Base-by-base conservation (phyloP, 2,113 vertebrate genomes). In the Phasianus colchicus region DNA sequence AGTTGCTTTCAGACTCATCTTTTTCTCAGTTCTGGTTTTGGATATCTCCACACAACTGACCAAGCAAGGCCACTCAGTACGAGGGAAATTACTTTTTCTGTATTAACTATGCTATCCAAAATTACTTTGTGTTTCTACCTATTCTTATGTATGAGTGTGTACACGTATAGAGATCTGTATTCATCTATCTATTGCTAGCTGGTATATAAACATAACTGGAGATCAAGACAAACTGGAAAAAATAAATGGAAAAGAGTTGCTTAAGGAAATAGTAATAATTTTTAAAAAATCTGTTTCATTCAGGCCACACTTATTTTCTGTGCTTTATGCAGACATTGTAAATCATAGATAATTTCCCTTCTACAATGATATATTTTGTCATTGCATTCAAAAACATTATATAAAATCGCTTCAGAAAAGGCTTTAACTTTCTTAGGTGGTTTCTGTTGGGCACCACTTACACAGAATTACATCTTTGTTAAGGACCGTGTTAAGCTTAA, bases 401-500 rank as follows among this genome's bases (percentile, higher is more conserved):
- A 30, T 61, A 43, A 85, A 89, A 75, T 32, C n/a, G 16, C 8
- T 75, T 75, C 74, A 40, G 71, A 65, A 22, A 57, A 52, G 79
- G 57, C 13, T 87, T 84, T 43, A 9, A 67, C 83, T 65, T 89
- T 86, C 70, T 57, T 72, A 55, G 17, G 10, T 76, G 2, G 8
- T 75, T 89, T 92, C 20, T 69, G 19, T 48, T 57, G 40, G 45
- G n/a, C 48, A 40, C 48, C 86, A 8, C 45, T 93, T 78, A 27
- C 0, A 27, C 13, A 40, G 86, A 75, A 69, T 89, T 91, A 30
- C 3, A 1, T 79, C 64, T 72, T 79, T 82, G 45, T 75, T 82
- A 22, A 0, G 1, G 36, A n/a, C 24, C 13, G 1, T 4, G 1
- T 17, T 86, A 72, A 6, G 3, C 78, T 32, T 79, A 79, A 90